Evolutionary conservation across 2,113 vertebrate species (phyloP), one percentile per base, ranked within the genome.

Genomic region (Lampris incognitus): DNA sequence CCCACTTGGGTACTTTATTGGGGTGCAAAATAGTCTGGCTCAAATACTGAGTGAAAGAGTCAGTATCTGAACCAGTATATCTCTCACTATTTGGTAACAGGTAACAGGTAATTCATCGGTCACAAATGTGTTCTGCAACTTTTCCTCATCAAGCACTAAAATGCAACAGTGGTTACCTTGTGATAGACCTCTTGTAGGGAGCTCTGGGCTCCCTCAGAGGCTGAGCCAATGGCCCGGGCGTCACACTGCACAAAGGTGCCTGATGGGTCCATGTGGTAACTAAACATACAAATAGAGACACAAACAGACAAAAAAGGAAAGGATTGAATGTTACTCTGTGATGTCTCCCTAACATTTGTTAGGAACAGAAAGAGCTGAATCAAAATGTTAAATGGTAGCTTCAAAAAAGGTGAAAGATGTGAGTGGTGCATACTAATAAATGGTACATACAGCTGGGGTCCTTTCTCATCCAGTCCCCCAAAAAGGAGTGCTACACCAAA

Each of bases 221-320:
- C 98, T 2, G 98, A 99, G 78, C 98, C 98, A 4, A 99, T 99
- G 4, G 98, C 98, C 82, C 96, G 94, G 74, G 98, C 98, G 39
- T 98, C 98, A n/a, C 98, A 99, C 88, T 98, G 97, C 66, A 99
- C 98, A 72, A 99, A 99, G 0, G 98, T 99, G 64, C 98, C 98
- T 4, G 98, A 99, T 0, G 98, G 98, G 78, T 99, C 98, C 98
- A 99, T 99, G 89, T 99, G 98, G 89, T 98, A 99, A 81, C 98
- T 99, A 87, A 0, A 81, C n/a, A 24, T 2, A 51, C 8, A 44
- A 1, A 56, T 38, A 48, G n/a, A 10, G n/a, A 8, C 6, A 49
- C 42, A 54, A 37, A 61, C 40, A 42, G 4, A 50, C 24, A 2
- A 24, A 54, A 74, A 5, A 51, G 5, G 76, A 46, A 76, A 48